Evolutionary conservation across 2,888 invertebrate species (phyloP).

Genomic region (Aplocera efformata): DNA sequence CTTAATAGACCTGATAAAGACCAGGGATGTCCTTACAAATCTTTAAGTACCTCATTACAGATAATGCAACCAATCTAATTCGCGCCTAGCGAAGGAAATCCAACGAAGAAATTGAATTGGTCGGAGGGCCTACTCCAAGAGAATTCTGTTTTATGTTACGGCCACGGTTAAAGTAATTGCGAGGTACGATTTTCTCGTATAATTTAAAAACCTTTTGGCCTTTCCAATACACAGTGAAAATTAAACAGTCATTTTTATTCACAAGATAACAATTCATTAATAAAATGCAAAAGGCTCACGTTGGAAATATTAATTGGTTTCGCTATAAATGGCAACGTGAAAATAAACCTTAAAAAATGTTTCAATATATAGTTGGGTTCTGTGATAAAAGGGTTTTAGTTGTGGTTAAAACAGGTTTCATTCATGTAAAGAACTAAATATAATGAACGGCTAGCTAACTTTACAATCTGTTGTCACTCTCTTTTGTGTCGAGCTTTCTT

Average conservation of each 20-base stretch:
- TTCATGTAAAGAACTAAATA: too few species aligned
- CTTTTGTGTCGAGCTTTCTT: slow-evolving; percentile 28
- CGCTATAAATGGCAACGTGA: slow-evolving; percentile 27
- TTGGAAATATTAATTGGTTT: slow-evolving; percentile 30
- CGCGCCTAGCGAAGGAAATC: slow-evolving; percentile 27
- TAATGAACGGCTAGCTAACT: too few species aligned
- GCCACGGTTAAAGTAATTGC: slow-evolving; percentile 19
- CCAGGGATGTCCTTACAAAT: slow-evolving; percentile 4
- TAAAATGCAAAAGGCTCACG: slow-evolving; percentile 16
- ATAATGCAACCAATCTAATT: slow-evolving; percentile 28
- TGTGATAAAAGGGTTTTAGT: slow-evolving; percentile 28
- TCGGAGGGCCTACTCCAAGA: slow-evolving; percentile 19
- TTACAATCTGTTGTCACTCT: slow-evolving; percentile 5
- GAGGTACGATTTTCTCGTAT: slow-evolving; percentile 21
- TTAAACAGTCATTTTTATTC: slow-evolving; percentile 12
- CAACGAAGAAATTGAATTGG: slow-evolving; percentile 26
- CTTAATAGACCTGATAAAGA: too few species aligned
- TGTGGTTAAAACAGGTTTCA: slow-evolving; percentile 21
- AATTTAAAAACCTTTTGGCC: slow-evolving; percentile 15
- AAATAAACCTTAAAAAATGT: slow-evolving; percentile 25
- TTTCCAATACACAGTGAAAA: slow-evolving; percentile 9
- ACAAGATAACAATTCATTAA: slow-evolving; percentile 10
- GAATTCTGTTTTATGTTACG: slow-evolving; percentile 27
- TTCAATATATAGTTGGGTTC: slow-evolving; percentile 23
- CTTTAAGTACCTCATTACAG: slow-evolving; percentile 16